Evolutionary conservation across 2,888 invertebrate genomes (phyloP).

Genomic region (Lissonota sp.): DNA sequence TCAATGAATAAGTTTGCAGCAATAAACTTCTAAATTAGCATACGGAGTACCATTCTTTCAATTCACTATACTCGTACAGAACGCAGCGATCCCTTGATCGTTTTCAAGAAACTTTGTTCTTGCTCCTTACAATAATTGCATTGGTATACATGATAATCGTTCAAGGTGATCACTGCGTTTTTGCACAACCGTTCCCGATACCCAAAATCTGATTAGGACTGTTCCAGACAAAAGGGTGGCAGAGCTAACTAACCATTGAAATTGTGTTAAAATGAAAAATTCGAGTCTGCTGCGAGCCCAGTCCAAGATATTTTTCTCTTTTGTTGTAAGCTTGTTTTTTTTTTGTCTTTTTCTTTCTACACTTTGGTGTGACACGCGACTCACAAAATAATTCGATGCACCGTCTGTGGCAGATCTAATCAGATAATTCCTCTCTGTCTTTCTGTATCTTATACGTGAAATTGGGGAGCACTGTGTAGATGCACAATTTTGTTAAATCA

Average conservation of each 20-base stretch:
- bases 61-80: conserved; percentile 72
- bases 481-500: background rate
- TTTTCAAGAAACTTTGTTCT: conserved; percentile 17
- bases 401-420: conserved; percentile 82
- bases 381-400: conserved; percentile 68
- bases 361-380: conserved; percentile 40
- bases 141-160: conserved; percentile 14
- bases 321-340: conserved; percentile 45
- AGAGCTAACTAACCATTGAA: conserved; percentile 68
- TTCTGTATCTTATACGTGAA: conserved; percentile 27
- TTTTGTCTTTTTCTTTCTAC: conserved; percentile 11
- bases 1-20: conserved; percentile 80
- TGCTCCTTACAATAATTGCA: background rate
- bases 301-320: conserved; percentile 52
- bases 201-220: conserved; percentile 84
- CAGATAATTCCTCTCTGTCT: conserved; percentile 78
- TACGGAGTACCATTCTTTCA: conserved; percentile 78
- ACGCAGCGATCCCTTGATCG: conserved; percentile 77
- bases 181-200: conserved; percentile 73
- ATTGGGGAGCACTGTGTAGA: conserved; percentile 1
- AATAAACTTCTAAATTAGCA: conserved; percentile 83
- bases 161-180: conserved; percentile 78
- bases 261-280: conserved; percentile 37
- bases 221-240: conserved; percentile 82
- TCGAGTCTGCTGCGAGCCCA: conserved; percentile 42